Base-by-base conservation (phyloP, 64 coral and sea anemone species). In the Actinia tenebrosa region DNA sequence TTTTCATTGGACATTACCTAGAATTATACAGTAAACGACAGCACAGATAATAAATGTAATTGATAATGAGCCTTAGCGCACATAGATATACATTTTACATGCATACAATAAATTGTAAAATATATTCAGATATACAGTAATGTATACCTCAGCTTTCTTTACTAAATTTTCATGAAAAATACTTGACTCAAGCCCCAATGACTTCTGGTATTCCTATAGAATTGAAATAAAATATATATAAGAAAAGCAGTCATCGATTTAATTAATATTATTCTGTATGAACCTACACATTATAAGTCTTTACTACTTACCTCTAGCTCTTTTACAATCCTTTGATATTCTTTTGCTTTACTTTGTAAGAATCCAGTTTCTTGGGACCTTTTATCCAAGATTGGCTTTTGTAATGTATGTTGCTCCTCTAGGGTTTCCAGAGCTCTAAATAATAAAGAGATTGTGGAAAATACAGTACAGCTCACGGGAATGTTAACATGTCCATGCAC, bases 291-390 rank as follows among this genome's bases (percentile, higher is more conserved):
- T 37, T 37, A 1, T 64, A 66, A 66, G 56, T 66, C 0, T 66
- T 66, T 22, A 66, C 4, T 66, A 1, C 52, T 11, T 85, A 99
- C 97, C 91, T 99, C 83, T 22, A 95, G 82, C 61, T 99, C 87
- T 17, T 79, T 88, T 30, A 95, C 78, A 25, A 90, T 90, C 87
- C 90, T 92, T 37, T 93, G 80, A 82, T 99, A 99, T 86, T 99
- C 93, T 90, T 89, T 92, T 78, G 86, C 79, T 86, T 99, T 99
- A 22, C 83, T 86, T 60, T 93, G 91, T 23, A 99, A 71, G 90
- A 99, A 99, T 19, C 86, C 91, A 44, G 97, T 95, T 87, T 99
- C 97, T 68, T 90, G 86, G 45, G 86, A 87, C 60, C 94, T 87
- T 89, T 95, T 92, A 62, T 90, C 83, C 63, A 99, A 78, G n/a